Percentiles rank a stretch among this genome's conserved stretches.
Conservation (phyloP, 2,113 vertebrate species). For the Arvicanthis niloticus region DNA sequence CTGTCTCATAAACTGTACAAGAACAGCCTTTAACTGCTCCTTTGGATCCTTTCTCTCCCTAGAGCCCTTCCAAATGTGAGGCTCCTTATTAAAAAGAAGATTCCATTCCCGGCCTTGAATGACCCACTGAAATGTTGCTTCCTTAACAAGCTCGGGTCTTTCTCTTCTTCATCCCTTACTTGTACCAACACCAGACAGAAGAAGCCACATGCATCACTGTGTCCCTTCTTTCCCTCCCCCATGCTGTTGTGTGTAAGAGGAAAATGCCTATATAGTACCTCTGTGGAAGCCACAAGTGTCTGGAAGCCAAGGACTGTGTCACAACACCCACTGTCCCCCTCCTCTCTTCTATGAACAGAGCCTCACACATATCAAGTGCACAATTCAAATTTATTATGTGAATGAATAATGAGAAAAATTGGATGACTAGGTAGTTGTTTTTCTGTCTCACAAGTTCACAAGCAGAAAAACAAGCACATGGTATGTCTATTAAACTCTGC, state of each 20-base stretch:
- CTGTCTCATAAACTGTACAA: not conserved
- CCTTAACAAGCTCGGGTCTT: not conserved
- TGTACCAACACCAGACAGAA: not conserved
- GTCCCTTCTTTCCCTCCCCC: not conserved
- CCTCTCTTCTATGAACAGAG: not conserved
- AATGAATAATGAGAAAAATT: not conserved
- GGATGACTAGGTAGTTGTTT: not conserved
- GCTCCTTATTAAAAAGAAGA: not conserved
- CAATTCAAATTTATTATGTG: not conserved
- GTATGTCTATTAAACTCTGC: too few relatives aligned
- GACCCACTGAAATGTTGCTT: not conserved
- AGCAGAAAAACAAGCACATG: not conserved
- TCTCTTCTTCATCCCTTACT: not conserved
- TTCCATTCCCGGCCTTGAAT: not conserved
- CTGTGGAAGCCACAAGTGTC: not conserved
- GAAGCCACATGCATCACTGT: not conserved
- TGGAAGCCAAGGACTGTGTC: not conserved
- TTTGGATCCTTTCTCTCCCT: not conserved
- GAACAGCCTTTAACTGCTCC: not conserved
- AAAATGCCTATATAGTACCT: not conserved
- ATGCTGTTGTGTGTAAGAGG: not conserved
- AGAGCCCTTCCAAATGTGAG: not conserved
- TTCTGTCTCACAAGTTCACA: not conserved
- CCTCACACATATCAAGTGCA: not conserved
- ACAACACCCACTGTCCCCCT: not conserved